Evolutionary conservation across 1,140 invertebrate species (phyloP), one percentile per base, ranked within the genome.

Genomic region (Drosophila ohnishii): DNA sequence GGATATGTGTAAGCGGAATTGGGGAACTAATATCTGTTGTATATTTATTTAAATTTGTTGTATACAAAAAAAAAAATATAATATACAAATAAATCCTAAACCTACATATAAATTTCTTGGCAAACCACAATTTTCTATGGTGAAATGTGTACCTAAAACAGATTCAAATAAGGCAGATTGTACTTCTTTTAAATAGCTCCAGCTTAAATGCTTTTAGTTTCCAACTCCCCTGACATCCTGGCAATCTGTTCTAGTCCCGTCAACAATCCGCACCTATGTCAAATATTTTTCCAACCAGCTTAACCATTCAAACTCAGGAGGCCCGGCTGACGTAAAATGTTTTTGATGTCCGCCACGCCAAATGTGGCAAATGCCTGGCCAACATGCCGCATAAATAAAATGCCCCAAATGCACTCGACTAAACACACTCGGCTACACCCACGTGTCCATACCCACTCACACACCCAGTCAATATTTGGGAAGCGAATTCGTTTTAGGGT

Each of bases 341-440:
- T 75, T 85, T 85, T 64, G 71, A 65, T 83, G 62, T 76, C 64
- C 66, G 51, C 60, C 73, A 39, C 66, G 60, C 30, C 66, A 62
- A 64, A 57, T 87, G 83, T 78, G 82, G 82, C 69, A 75, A 78
- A 82, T 74, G 56, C 74, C 74, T 70, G 70, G 66, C 66, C 74
- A 78, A 78, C 75, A 67, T 86, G 79, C 63, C 72, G 72, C 80
- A 80, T 72, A 75, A 76, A 83, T 86, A 83, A 82, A 86, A 87
- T 72, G 79, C 79, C 79, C 73, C 85, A 86, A 86, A 87, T 88
- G 83, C 83, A 87, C 83, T 87, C 75, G 71, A 59, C 76, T 76
- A 87, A 87, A 65, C 66, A 87, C 79, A 86, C 75, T 78, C 34
- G 1, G 16, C 35, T 14, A 51, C 55, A 42, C 22, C 5, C 40